Evolutionary conservation across 1,140 invertebrate species (phyloP).

Genomic region (Drosophila sp.): DNA sequence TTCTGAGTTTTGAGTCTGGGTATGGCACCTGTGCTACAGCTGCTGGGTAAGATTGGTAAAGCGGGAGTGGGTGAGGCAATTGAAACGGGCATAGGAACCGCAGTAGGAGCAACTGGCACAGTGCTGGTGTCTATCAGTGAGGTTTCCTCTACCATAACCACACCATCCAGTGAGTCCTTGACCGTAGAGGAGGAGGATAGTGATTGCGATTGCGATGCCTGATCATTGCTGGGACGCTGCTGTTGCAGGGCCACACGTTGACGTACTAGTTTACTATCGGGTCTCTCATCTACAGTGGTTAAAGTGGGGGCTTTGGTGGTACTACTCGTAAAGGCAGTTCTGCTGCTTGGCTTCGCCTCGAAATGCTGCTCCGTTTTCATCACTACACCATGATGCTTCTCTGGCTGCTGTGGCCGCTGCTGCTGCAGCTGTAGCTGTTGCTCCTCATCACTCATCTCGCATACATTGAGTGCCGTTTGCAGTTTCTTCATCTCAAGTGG

Average conservation of each 20-base stretch:
- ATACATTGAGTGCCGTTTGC: slow-evolving; percentile 72
- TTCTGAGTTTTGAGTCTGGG: slow-evolving; percentile 58
- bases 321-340: slow-evolving; percentile 79
- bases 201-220: slow-evolving; percentile 53
- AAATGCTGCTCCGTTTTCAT: slow-evolving; percentile 5
- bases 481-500: slow-evolving; percentile 79
- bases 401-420: slow-evolving; percentile 7
- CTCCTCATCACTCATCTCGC: slow-evolving; percentile 77
- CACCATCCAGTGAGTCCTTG: slow-evolving; percentile 60
- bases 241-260: slow-evolving; percentile 73
- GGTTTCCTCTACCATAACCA: slow-evolving; percentile 52
- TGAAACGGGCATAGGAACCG: slow-evolving; percentile 6
- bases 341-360: slow-evolving; percentile 40
- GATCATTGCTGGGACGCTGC: slow-evolving; percentile 34
- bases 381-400: slow-evolving; percentile 13
- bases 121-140: slow-evolving; percentile 60
- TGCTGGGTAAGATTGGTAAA: slow-evolving; percentile 44
- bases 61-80: neutral
- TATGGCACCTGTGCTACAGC: slow-evolving; percentile 70
- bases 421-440: slow-evolving; percentile 16
- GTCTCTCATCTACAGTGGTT: slow-evolving; percentile 53
- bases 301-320: slow-evolving; percentile 65
- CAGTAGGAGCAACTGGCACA: slow-evolving; percentile 5
- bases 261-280: slow-evolving; percentile 70
- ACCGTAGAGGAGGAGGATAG: slow-evolving; percentile 72